Evolutionary conservation across 2,113 vertebrate species (phyloP).

Genomic region (Petrocephalus microphthalmus): DNA sequence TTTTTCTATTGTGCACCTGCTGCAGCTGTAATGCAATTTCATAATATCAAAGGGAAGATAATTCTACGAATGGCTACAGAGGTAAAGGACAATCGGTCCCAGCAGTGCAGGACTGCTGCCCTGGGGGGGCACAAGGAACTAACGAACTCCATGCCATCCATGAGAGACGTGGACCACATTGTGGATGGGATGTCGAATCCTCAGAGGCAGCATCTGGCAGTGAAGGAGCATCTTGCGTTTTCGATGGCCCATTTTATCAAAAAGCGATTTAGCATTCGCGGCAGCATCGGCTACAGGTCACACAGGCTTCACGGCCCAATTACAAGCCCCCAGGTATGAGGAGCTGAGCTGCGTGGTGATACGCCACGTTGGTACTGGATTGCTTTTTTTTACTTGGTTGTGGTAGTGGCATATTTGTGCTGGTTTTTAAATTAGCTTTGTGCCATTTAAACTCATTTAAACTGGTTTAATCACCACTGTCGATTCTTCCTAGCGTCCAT

Average conservation of each 20-base stretch:
- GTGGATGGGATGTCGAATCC: constrained; percentile 3
- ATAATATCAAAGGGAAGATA: constrained; percentile 20
- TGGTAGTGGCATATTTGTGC: not conserved
- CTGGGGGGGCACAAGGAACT: not conserved
- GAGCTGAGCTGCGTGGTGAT: not conserved
- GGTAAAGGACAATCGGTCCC: constrained; percentile 14
- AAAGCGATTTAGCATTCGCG: constrained; percentile 10
- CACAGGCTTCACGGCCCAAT: not conserved
- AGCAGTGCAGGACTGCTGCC: not conserved
- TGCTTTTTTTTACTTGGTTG: not conserved
- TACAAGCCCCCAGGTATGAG: not conserved
- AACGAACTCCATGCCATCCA: not conserved
- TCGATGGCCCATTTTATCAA: not conserved
- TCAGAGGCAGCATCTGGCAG: not conserved
- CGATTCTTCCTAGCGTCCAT: not conserved
- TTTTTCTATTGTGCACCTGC: not conserved
- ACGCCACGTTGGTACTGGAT: not conserved
- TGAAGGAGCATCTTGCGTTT: not conserved
- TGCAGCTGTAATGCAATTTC: not conserved
- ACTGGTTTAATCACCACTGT: not conserved
- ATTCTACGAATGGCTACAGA: constrained; percentile 14
- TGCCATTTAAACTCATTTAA: not conserved
- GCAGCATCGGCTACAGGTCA: not conserved
- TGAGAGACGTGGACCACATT: constrained; percentile 1
- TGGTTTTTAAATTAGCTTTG: not conserved